Evolutionary conservation across 2,797 vertebrate species (phyloP).

Genomic region (Heterohyrax brucei): DNA sequence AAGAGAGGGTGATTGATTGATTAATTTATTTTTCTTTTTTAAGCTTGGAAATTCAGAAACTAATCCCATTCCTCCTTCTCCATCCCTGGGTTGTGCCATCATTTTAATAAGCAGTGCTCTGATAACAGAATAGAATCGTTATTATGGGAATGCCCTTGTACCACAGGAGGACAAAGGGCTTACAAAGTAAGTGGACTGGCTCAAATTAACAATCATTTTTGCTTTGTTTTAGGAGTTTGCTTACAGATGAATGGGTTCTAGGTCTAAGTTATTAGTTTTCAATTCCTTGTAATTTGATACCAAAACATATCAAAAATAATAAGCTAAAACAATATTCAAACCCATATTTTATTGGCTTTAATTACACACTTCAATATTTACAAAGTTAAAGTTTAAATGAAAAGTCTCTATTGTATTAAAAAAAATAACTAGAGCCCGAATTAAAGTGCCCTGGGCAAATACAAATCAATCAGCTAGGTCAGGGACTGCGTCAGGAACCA

Average conservation of each 20-base stretch:
- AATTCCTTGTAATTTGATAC: constrained; percentile 88
- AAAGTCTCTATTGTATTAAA: constrained; percentile 86
- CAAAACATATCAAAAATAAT: constrained; percentile 90
- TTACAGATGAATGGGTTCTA: constrained; percentile 86
- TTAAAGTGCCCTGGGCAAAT: constrained; percentile 89
- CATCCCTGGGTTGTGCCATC: constrained; percentile 89
- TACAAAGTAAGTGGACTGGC: constrained; percentile 84
- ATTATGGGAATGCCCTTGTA: constrained; percentile 78
- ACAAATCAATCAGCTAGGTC: constrained; percentile 88
- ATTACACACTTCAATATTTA: constrained; percentile 91
- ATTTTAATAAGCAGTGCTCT: constrained; percentile 82
- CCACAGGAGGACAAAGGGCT: constrained; percentile 82
- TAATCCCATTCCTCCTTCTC: constrained; percentile 85
- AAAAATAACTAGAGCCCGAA: constrained; percentile 89
- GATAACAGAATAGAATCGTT: constrained; percentile 71
- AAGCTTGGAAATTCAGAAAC: constrained; percentile 86
- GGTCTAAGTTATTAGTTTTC: constrained; percentile 86
- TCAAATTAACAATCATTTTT: constrained; percentile 84
- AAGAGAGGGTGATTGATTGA: constrained; percentile 82
- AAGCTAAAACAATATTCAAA: constrained; percentile 90
- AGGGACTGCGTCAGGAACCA: constrained; percentile 93
- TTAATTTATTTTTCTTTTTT: constrained; percentile 81
- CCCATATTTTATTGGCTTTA: constrained; percentile 90
- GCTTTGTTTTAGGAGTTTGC: constrained; percentile 87
- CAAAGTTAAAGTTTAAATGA: constrained; percentile 91